Conservation (phyloP, 2,113 vertebrate genomes). For the Illadopsis cleaveri region DNA sequence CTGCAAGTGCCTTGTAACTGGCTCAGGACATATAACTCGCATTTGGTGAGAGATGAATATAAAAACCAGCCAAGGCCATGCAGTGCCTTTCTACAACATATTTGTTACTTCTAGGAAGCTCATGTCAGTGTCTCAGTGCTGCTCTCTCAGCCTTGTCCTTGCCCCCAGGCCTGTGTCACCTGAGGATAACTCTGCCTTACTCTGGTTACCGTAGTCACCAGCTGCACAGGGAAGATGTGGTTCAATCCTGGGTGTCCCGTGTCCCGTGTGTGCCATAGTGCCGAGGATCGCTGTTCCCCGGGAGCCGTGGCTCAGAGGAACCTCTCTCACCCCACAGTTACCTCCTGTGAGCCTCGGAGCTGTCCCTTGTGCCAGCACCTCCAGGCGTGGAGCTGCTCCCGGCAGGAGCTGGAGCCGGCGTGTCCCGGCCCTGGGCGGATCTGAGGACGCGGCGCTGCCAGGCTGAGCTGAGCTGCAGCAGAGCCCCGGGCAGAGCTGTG, state of each 20-base stretch:
- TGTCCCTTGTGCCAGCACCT: fast-evolving
- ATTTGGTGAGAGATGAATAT: neutral
- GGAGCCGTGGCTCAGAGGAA: fast-evolving
- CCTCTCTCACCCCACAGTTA: neutral
- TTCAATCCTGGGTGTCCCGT: neutral
- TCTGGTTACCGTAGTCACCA: fast-evolving
- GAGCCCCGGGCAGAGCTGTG: neutral
- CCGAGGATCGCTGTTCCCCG: fast-evolving
- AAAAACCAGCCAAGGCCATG: neutral
- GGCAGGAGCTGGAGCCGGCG: neutral
- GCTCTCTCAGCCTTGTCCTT: neutral
- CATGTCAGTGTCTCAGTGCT: neutral
- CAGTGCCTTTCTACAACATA: neutral
- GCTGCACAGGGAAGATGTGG: neutral
- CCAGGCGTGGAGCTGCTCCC: fast-evolving
- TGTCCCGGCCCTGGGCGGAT: neutral
- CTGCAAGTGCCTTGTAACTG: neutral
- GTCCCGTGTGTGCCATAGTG: fast-evolving
- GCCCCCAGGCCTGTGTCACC: neutral
- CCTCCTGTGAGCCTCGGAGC: neutral
- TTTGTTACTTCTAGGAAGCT: neutral
- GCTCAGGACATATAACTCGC: neutral
- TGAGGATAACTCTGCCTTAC: neutral
- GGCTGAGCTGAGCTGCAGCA: neutral
- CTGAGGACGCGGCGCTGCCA: neutral